phyloP scores from a whole-genome alignment of 92 coral and sea anemone species.

The Porites evermanni region DNA sequence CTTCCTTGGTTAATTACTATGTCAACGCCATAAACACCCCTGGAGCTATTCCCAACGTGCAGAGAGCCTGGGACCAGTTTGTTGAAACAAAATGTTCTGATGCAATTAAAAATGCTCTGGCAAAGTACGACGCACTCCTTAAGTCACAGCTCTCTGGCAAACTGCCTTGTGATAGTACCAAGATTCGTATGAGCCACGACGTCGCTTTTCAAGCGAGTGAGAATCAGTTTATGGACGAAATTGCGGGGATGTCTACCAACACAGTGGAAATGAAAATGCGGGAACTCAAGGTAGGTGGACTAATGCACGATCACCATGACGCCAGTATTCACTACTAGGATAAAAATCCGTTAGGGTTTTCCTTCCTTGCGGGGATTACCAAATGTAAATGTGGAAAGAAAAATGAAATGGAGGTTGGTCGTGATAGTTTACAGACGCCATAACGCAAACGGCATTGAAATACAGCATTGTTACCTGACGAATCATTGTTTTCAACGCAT shows the following conservation, averaged over 20 bases:
- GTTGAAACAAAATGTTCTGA: constrained; percentile 58
- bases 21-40: constrained; percentile 75
- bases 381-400: too few species aligned
- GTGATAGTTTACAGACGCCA: too few species aligned
- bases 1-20: constrained; percentile 69
- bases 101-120: constrained; percentile 29
- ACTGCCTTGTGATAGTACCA: constrained; percentile 56
- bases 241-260: constrained; percentile 49
- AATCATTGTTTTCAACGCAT: too few species aligned
- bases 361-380: too few species aligned
- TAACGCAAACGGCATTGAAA: too few species aligned
- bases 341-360: too few species aligned
- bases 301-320: too few species aligned
- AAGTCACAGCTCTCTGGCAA: constrained; percentile 22
- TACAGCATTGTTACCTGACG: too few species aligned
- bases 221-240: constrained; percentile 30
- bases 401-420: too few species aligned
- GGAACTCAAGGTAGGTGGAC: constrained; percentile 41
- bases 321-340: too few species aligned
- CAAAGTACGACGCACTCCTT: constrained; percentile 44
- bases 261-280: constrained; percentile 32
- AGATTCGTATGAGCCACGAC: constrained; percentile 38
- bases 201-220: constrained; percentile 29
- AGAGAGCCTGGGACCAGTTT: constrained; percentile 82
- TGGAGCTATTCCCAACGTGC: constrained; percentile 73